A percentile compares a stretch with the other conserved stretches of the same genome.
phyloP scores from a whole-genome alignment of 2,888 invertebrate genomes.

The Drosophila recens region DNA sequence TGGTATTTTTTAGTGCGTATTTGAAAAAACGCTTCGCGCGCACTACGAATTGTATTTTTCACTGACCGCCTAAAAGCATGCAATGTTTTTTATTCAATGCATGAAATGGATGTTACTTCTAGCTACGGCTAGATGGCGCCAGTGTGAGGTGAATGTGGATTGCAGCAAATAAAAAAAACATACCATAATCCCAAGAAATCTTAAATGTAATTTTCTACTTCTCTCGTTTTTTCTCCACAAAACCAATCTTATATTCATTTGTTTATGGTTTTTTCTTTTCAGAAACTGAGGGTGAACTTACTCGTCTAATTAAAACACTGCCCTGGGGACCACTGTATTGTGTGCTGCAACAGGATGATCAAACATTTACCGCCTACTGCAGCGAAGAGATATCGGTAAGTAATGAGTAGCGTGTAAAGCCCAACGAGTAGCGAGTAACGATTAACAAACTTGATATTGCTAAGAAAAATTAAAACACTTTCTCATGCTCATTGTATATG shows the following conservation, averaged over 20 bases:
- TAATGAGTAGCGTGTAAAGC: conserved; percentile 49
- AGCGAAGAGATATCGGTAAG: conserved; percentile 91
- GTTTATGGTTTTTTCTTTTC: conserved; percentile 42
- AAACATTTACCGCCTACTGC: conserved; percentile 89
- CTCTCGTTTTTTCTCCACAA: no score
- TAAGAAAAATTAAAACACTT: background rate
- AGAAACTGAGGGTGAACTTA: conserved; percentile 86
- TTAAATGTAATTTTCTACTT: no score
- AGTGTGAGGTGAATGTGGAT: background rate
- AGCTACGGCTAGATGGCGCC: conserved; percentile 43
- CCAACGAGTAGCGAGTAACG: conserved; percentile 1
- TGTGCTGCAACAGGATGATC: conserved; percentile 90
- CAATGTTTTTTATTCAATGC: conserved; percentile 21
- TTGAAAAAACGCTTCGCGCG: conserved; percentile 21
- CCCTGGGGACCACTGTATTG: conserved; percentile 90
- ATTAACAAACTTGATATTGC: background rate
- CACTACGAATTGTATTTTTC: no score
- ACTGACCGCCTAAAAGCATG: conserved; percentile 49
- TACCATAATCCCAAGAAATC: no score
- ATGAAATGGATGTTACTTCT: background rate
- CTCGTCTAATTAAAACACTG: conserved; percentile 82
- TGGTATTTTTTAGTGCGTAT: conserved; percentile 41
- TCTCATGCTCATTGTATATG: conserved; percentile 38
- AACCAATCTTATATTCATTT: background rate
- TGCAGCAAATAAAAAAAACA: background rate